Conservation (phyloP, 2,797 vertebrate species). For the Cynodonichthys magdalenae region DNA sequence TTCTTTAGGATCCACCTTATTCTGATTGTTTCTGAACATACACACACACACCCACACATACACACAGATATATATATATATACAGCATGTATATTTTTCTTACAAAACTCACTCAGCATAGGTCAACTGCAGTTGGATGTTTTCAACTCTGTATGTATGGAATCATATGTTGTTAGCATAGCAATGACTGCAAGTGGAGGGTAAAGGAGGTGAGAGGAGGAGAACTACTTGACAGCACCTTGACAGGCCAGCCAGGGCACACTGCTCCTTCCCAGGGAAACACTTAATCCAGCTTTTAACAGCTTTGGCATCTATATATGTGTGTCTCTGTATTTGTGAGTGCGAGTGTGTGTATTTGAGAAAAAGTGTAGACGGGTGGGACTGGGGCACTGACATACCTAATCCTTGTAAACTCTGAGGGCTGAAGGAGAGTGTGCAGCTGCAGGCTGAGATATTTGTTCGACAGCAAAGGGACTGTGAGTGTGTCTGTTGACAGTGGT, state of each 20-base stretch:
- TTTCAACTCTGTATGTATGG: conserved; percentile 20
- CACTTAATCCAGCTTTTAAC: conserved; percentile 78
- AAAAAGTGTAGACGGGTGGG: conserved; percentile 49
- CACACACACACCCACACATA: too few relatives aligned
- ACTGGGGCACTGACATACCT: conserved; percentile 71
- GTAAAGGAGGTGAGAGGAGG: conserved; percentile 45
- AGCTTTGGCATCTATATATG: conserved; percentile 65
- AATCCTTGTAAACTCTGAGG: conserved; percentile 77
- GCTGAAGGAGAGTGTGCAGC: conserved; percentile 76
- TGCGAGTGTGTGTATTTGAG: conserved; percentile 44
- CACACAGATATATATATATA: too few relatives aligned
- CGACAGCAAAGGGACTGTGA: conserved; percentile 21
- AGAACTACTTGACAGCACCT: conserved; percentile 64
- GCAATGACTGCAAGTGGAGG: conserved; percentile 51
- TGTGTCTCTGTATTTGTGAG: conserved; percentile 19
- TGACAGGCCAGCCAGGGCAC: conserved; percentile 63
- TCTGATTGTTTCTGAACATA: too few relatives aligned
- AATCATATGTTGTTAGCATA: conserved; percentile 36
- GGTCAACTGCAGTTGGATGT: conserved; percentile 16
- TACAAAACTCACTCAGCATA: neutral
- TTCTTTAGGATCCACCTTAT: too few relatives aligned
- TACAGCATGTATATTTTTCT: neutral
- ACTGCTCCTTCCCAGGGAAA: conserved; percentile 63
- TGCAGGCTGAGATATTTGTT: conserved; percentile 65
- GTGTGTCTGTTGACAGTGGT: conserved; percentile 24